Evolutionary conservation across 2,797 vertebrate genomes (phyloP), one percentile per base, ranked within the genome.

Genomic region (Aldrovandia affinis): DNA sequence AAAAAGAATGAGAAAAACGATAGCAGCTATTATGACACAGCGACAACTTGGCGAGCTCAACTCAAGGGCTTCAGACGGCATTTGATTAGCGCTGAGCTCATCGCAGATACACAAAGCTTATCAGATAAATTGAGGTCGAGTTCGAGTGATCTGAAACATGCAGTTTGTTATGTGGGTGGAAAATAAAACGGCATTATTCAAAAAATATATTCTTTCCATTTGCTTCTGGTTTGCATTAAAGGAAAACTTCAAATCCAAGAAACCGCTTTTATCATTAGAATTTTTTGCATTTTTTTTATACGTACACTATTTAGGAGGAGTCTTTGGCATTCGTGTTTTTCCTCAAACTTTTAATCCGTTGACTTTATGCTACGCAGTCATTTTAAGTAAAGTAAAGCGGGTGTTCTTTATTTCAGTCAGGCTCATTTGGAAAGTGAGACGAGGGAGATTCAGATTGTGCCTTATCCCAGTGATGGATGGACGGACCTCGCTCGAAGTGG

Each of bases 51-150:
- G 61, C 61, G 28, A 12, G n/a, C 28, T 15, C n/a, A 2, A 10
- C 61, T 65, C 18, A 7, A 0, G 50, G 50, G 50, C 5, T 5
- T 5, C 5, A 12, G 50, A 18, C n/a, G 61, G 28, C 10, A 12
- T 65, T 28, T 65, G 61, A 65, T 65, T 65, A 65, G 28, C 10
- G n/a, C 61, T 65, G 61, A 65, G 61, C 28, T 65, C 61, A 65
- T 65, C 55, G 20, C 55, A 22, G 55, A 59, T 22, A 22, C 55
- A 22, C 61, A 65, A 10, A 12, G 28, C 28, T 28, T 65, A 65
- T 65, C 61, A 65, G 61, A 65, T 65, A 65, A 30, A 65, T 30
- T 28, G n/a, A 65, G 61, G n/a, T 22, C 20, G 61, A n/a, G n/a
- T n/a, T n/a, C n/a, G n/a, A 33, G 61, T 10, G 9, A 65, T 33